Evolutionary conservation across 2,797 vertebrate species (phyloP).

Genomic region (Sebastes melanostomus): DNA sequence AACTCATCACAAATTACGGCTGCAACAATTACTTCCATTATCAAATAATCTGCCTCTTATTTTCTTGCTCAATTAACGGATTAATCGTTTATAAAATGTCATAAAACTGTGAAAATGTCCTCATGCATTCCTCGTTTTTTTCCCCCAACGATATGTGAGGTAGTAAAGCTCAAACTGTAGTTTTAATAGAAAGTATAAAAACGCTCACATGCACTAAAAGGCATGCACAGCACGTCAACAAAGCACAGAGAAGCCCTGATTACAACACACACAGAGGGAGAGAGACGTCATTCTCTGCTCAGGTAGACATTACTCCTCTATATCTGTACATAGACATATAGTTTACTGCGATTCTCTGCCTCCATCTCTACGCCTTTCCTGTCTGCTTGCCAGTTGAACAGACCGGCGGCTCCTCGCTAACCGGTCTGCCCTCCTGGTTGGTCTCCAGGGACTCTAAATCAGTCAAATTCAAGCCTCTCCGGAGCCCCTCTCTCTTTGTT

Average conservation of each 20-base stretch:
- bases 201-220: background rate
- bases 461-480: constrained; percentile 2
- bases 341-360: background rate
- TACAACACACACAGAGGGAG: too few relatives aligned
- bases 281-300: too few relatives aligned
- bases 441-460: constrained; percentile 16
- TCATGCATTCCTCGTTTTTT: background rate
- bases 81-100: background rate
- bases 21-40: background rate
- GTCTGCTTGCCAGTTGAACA: background rate
- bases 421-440: background rate
- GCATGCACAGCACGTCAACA: accelerated
- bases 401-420: background rate
- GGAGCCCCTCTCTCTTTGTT: background rate
- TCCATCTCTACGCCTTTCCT: background rate
- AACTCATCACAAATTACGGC: background rate
- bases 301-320: too few relatives aligned
- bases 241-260: too few relatives aligned
- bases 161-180: background rate
- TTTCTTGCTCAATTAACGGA: background rate
- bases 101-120: too few relatives aligned
- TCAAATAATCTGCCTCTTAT: background rate
- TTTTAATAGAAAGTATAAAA: background rate
- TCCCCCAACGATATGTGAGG: background rate
- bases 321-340: too few relatives aligned